phyloP scores from a whole-genome alignment of 2,113 vertebrate species.

The Alethe castanea region DNA sequence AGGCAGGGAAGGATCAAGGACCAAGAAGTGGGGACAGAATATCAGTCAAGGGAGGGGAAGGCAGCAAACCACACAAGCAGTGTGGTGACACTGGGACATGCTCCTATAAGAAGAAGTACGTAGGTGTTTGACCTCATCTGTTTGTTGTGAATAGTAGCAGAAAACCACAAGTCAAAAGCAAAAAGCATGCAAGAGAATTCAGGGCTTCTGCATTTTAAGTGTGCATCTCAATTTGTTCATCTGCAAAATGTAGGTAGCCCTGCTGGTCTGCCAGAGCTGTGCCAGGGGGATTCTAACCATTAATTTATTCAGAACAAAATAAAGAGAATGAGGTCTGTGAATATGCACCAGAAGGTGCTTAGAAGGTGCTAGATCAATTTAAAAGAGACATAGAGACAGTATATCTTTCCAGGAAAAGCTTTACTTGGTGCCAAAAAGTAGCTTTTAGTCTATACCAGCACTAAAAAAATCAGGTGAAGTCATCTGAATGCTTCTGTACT shows the following conservation, averaged over 20 bases:
- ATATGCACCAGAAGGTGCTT: neutral
- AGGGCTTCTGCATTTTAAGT: neutral
- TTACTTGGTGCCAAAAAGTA: neutral
- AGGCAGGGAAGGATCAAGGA: neutral
- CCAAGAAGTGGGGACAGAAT: neutral
- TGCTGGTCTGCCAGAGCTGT: neutral
- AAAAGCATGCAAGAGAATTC: neutral
- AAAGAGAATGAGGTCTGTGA: neutral
- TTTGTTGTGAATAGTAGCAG: neutral
- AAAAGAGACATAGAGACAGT: neutral
- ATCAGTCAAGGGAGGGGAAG: neutral
- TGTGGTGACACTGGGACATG: accelerated
- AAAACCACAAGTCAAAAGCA: neutral
- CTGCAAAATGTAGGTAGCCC: neutral
- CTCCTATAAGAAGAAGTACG: neutral
- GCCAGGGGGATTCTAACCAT: neutral
- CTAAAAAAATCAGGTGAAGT: neutral
- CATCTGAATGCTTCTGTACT: neutral
- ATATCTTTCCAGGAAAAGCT: neutral
- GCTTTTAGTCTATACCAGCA: neutral
- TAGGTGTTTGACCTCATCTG: neutral
- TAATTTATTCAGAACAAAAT: neutral
- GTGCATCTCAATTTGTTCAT: neutral
- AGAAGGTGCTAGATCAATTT: neutral
- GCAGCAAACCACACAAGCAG: neutral